Evolutionary conservation across 2,113 vertebrate species (phyloP), one percentile per base, ranked within the genome.

Genomic region (Hemiprocne comata): DNA sequence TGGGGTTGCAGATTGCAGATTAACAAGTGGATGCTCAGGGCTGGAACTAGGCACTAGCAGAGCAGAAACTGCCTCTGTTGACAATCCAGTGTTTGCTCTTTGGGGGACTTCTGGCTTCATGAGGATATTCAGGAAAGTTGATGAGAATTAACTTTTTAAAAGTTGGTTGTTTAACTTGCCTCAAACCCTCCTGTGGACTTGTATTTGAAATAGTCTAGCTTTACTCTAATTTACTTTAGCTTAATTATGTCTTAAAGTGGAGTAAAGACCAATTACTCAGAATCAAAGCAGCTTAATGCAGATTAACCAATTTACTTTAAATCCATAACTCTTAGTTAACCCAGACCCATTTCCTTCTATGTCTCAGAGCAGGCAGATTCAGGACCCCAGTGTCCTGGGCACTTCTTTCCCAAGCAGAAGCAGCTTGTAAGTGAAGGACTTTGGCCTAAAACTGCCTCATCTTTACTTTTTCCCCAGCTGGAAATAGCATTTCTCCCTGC

Each of bases 321-420:
- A 73, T 48, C 65, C 5, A 2, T 42, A 21, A 3, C 55, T 36
- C 31, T n/a, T 7, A 16, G 7, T 51, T 48, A 70, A 74, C 44
- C 70, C 10, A 1, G 5, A 0, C 10, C 0, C 0, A 23, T 65
- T 64, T 85, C 25, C 34, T 46, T 25, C 46, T 33, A 53, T 40
- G 78, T 23, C n/a, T 40, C 64, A 40, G 25, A 42, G 34, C 24
- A 51, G 66, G 44, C 21, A 71, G 34, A 25, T 38, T 57, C 42
- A n/a, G 48, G 24, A 48, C 23, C 26, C 25, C 23, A 2, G 17
- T 34, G n/a, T 36, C 74, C 58, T 75, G 21, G 58, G 11, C 31
- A 69, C 17, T 69, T 66, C 19, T 36, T 12, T 53, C 38, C 77
- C 31, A 65, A 7, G 36, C 28, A 90, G 46, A 85, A 67, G 20